These are phyloP conservation scores for Nasonovia ribisnigri DNA, from an alignment of 2,888 invertebrate genomes.

Conservation along the genomic window DNA sequence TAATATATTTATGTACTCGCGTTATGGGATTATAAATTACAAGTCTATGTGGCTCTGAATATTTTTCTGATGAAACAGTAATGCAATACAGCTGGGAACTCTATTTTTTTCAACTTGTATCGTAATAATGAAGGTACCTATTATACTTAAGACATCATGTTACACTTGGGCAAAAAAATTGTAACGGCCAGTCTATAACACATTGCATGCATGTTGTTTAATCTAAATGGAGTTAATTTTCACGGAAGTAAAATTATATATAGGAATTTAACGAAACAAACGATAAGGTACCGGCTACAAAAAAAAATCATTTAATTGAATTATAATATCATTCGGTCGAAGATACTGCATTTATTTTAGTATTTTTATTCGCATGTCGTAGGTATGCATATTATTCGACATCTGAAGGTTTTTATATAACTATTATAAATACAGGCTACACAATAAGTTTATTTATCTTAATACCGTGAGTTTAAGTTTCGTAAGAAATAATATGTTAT, in stretches of 20 bases:
- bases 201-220: not conserved
- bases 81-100: not conserved
- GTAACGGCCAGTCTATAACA: not conserved
- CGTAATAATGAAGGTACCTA: not conserved
- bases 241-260: not conserved
- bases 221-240: not conserved
- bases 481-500: not conserved
- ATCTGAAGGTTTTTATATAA: not conserved
- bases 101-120: not conserved
- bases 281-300: fast-evolving
- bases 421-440: not conserved
- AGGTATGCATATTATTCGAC: not conserved
- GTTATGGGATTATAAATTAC: not conserved
- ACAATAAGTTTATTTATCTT: not conserved
- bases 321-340: not conserved
- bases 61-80: not conserved
- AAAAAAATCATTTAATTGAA: not conserved
- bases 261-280: not conserved
- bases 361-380: not conserved
- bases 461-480: not conserved
- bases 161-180: not conserved
- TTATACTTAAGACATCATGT: not conserved
- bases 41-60: not conserved
- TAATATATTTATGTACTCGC: not conserved
- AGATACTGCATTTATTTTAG: not conserved